Percentiles rank a stretch among this genome's conserved stretches.
These are phyloP conservation scores for Lithobates pipiens DNA, from an alignment of 2,797 vertebrate genomes.

Conservation along the genomic window DNA sequence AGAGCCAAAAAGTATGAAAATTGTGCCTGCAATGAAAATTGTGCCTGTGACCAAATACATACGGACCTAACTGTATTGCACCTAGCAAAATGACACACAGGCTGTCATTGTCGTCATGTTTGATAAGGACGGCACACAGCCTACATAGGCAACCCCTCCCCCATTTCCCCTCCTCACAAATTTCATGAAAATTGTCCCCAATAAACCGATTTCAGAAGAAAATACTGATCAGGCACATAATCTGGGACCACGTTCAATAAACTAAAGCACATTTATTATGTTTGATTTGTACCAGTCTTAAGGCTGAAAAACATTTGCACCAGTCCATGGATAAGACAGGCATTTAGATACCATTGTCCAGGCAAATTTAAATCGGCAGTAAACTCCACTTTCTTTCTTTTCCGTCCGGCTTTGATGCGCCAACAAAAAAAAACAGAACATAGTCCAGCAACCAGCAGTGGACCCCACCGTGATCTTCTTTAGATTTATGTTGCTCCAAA, in stretches of 20 bases:
- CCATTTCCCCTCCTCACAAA: neutral
- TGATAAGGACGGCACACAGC: no score
- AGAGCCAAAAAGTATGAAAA: no score
- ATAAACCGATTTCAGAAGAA: neutral
- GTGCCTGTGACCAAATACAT: no score
- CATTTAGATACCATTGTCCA: constrained; percentile 32
- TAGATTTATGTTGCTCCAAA: neutral
- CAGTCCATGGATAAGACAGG: constrained; percentile 25
- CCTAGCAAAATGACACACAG: no score
- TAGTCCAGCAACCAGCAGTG: neutral
- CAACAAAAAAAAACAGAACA: constrained; percentile 15
- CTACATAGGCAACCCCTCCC: no score
- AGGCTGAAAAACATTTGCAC: constrained; percentile 55
- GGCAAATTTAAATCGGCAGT: constrained; percentile 36
- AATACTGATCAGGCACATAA: constrained; percentile 5
- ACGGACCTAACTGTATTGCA: no score
- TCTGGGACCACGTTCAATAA: constrained; percentile 39
- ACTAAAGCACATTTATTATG: constrained; percentile 60
- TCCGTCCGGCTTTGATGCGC: neutral
- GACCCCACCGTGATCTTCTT: neutral
- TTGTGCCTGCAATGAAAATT: no score
- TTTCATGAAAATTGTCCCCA: neutral
- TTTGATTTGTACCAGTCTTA: constrained; percentile 60
- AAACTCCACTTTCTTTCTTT: neutral
- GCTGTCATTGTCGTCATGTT: neutral